Evolutionary conservation across 2,113 vertebrate genomes (phyloP).

Genomic region (Asarcornis scutulata): DNA sequence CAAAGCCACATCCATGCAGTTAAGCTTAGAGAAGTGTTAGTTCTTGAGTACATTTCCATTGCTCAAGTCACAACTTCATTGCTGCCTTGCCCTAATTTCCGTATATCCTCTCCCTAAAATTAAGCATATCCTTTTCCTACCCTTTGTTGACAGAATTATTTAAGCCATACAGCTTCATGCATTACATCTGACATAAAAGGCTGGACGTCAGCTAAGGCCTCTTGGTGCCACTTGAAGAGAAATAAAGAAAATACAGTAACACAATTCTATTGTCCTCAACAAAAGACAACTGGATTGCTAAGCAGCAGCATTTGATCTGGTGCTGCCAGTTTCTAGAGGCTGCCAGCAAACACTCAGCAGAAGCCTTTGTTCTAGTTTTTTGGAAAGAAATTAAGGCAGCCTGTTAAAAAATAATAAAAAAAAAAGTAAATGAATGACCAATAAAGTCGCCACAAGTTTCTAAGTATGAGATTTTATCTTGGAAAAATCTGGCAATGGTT

Average conservation of each 20-base stretch:
- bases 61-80: not conserved
- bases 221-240: not conserved
- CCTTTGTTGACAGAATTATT: not conserved
- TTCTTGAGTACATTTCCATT: not conserved
- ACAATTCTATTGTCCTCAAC: not conserved
- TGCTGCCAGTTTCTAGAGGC: not conserved
- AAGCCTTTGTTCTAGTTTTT: constrained; percentile 13
- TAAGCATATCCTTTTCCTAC: not conserved
- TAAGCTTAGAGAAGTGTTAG: not conserved
- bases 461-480: not conserved
- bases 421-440: constrained; percentile 28
- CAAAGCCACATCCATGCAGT: not conserved
- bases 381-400: not conserved
- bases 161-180: not conserved
- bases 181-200: not conserved
- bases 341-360: not conserved
- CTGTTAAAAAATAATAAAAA: not conserved
- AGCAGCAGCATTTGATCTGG: not conserved
- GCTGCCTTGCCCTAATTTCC: not conserved
- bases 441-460: not conserved
- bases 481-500: not conserved
- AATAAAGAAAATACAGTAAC: not conserved
- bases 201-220: not conserved
- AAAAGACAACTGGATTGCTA: not conserved
- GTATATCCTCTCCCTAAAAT: not conserved